Percentiles rank a stretch among this genome's conserved stretches.
These are phyloP conservation scores for Rhea pennata DNA, from an alignment of 2,113 vertebrate genomes.

Conservation along the genomic window DNA sequence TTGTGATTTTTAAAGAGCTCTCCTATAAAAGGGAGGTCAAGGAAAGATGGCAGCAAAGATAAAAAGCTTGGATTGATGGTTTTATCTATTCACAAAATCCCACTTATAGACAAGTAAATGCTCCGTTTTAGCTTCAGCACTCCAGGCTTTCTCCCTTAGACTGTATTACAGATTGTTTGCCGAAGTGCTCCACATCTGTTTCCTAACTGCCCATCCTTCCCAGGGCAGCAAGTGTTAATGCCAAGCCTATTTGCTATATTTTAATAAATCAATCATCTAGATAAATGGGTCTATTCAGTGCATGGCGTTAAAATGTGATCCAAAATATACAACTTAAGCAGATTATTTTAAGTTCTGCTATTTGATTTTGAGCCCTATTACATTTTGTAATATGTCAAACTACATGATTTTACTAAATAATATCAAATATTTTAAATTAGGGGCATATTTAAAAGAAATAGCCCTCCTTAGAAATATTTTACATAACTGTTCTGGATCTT, in stretches of 20 bases:
- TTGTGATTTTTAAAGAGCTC: background rate
- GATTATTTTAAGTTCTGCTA: background rate
- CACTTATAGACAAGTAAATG: constrained; percentile 36
- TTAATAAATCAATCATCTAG: background rate
- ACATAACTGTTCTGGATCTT: background rate
- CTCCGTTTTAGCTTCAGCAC: background rate
- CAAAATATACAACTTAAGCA: background rate
- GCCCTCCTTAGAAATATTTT: background rate
- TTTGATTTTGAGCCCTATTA: background rate
- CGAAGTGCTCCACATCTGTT: background rate
- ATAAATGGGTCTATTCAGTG: background rate
- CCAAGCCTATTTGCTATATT: background rate
- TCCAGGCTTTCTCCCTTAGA: background rate
- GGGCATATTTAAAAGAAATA: background rate
- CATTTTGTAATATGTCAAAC: background rate
- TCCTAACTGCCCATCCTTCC: background rate
- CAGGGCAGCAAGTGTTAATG: background rate
- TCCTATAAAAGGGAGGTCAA: constrained; percentile 33
- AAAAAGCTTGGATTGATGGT: constrained; percentile 47
- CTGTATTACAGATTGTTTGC: background rate
- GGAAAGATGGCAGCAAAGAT: background rate
- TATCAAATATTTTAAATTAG: background rate
- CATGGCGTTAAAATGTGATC: background rate
- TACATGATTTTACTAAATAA: background rate
- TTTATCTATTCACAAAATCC: constrained; percentile 53